Percentiles rank a stretch among this genome's conserved stretches.
Evolutionary conservation across 2,888 invertebrate species (phyloP).

Genomic region (Automeris io): DNA sequence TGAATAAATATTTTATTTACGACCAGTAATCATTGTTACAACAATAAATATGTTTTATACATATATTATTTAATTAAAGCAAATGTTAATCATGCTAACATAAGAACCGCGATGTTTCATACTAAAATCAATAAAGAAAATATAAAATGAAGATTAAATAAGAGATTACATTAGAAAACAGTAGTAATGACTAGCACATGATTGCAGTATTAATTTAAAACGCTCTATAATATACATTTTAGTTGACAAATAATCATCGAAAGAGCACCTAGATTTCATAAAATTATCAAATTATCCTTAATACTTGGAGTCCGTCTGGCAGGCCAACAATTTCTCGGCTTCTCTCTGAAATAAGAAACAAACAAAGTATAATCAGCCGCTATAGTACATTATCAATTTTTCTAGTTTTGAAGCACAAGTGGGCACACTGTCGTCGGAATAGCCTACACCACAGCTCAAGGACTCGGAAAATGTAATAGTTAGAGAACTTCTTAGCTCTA

Average conservation of each 20-base stretch:
- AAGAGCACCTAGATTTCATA: not conserved
- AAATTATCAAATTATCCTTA: conserved; percentile 1
- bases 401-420: too few relatives aligned
- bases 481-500: too few relatives aligned
- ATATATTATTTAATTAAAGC: too few relatives aligned
- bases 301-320: conserved; percentile 34
- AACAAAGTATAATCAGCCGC: not conserved
- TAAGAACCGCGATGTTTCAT: too few relatives aligned
- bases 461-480: too few relatives aligned
- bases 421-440: too few relatives aligned
- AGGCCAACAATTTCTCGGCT: conserved; percentile 47
- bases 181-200: conserved; percentile 7
- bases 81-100: too few relatives aligned
- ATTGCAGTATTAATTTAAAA: conserved; percentile 7
- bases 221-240: conserved; percentile 4
- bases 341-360: conserved; percentile 41
- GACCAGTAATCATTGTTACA: not conserved
- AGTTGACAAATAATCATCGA: not conserved
- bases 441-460: too few relatives aligned
- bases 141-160: too few relatives aligned
- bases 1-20: not conserved
- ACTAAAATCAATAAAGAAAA: too few relatives aligned
- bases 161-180: conserved; percentile 1
- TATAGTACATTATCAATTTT: not conserved
- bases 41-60: not conserved